Evolutionary conservation across 2,888 invertebrate genomes (phyloP).

Genomic region (Nephrotoma guestfalica): DNA sequence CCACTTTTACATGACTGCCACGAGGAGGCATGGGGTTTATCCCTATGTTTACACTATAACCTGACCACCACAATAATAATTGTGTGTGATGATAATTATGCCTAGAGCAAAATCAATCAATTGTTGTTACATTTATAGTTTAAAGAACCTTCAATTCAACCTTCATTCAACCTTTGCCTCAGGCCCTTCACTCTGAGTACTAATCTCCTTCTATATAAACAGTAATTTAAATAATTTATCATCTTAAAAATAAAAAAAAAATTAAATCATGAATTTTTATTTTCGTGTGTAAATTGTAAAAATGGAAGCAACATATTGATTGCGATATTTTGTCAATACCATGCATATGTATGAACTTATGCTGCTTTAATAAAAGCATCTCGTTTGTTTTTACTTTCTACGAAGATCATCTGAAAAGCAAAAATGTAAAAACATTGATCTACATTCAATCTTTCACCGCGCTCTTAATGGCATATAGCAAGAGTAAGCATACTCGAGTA

Average conservation of each 20-base stretch:
- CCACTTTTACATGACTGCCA: too few species aligned
- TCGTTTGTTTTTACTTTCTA: not conserved
- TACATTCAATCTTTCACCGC: not conserved
- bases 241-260: not conserved
- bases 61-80: too few species aligned
- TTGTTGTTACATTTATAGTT: too few species aligned
- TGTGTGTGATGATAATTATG: too few species aligned
- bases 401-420: not conserved
- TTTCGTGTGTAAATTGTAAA: not conserved
- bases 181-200: not conserved
- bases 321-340: not conserved
- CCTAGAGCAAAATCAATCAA: too few species aligned
- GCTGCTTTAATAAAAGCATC: not conserved
- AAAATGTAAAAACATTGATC: not conserved
- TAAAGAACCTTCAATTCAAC: not conserved
- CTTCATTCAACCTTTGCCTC: not conserved
- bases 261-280: not conserved
- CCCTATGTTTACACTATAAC: too few species aligned
- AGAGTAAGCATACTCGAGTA: not conserved
- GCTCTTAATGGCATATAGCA: not conserved
- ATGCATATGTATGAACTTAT: not conserved
- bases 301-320: not conserved
- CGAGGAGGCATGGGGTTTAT: too few species aligned
- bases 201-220: not conserved
- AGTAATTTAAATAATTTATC: not conserved